A percentile compares a stretch with the other conserved stretches of the same genome.
Conservation (phyloP, 2,113 vertebrate genomes). For the Lasiurus borealis region DNA sequence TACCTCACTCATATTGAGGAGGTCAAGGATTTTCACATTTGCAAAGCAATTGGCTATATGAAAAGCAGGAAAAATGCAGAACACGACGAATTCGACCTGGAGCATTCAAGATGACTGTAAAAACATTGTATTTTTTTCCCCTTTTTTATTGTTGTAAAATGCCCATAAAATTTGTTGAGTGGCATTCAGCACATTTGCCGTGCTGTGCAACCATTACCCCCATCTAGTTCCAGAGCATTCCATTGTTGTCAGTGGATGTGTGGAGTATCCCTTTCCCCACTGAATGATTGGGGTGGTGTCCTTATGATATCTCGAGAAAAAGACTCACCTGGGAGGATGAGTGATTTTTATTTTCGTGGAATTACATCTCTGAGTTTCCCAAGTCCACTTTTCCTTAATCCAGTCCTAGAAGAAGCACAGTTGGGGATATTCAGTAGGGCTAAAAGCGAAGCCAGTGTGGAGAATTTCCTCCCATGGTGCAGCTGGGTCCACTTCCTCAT, state of each 20-base stretch:
- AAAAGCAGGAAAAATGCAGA: neutral
- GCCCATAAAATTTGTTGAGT: neutral
- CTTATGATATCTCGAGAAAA: neutral
- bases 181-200: neutral
- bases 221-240: neutral
- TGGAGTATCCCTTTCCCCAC: neutral
- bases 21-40: neutral
- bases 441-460: neutral
- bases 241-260: neutral
- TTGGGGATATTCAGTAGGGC: no score
- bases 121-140: neutral
- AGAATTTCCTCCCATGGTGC: no score
- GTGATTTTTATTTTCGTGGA: neutral
- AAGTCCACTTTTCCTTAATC: neutral
- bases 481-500: no score
- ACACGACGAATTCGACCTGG: neutral
- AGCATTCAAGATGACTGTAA: neutral
- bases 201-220: no score
- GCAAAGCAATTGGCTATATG: neutral
- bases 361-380: neutral
- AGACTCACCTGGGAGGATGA: neutral
- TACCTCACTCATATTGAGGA: fast-evolving
- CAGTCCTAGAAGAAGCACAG: neutral
- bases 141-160: neutral
- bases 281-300: neutral